Evolutionary conservation across 2,113 vertebrate genomes (phyloP), one percentile per base, ranked within the genome.

Genomic region (Menidia beryllina): DNA sequence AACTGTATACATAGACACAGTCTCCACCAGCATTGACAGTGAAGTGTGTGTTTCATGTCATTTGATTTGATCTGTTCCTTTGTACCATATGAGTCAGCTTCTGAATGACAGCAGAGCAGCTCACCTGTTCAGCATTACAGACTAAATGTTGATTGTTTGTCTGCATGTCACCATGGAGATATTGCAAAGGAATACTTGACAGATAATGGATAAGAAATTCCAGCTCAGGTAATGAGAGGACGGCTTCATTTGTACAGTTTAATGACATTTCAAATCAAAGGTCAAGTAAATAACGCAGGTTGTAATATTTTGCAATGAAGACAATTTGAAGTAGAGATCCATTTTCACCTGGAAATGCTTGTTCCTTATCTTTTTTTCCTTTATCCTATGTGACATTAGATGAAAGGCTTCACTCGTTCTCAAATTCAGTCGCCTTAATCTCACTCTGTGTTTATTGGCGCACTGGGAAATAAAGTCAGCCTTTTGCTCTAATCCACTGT

Each of bases 161-260:
- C 11, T 34, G 4, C 26, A 34, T 1, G 49, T 83, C 48, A 53
- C 74, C 63, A 63, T 69, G 66, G 86, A 55, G 82, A 72, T 59
- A 78, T 69, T 47, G 41, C 36, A 43, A 58, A 72, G 74, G 57
- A 83, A 81, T 81, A 63, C 30, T 53, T 7, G 55, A 75, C 41
- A 39, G 68, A 86, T 87, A 83, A 78, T 71, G 50, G 52, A 49
- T 23, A 55, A 83, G 84, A 72, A 87, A 79, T 71, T 52, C 25
- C 30, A n/a, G n/a, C 50, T 17, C 15, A 43, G 69, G 64, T 53
- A 34, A 47, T 57, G 50, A 67, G 38, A 69, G 43, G 45, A 61
- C 20, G 61, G 62, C 49, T 54, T 70, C 56, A 77, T 73, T 61
- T 79, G 60, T 59, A 77, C 47, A 4, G 7, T 59, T 57, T 66